These are phyloP conservation scores for Scomber colias DNA, from an alignment of 2,113 vertebrate species.

Conservation along the genomic window DNA sequence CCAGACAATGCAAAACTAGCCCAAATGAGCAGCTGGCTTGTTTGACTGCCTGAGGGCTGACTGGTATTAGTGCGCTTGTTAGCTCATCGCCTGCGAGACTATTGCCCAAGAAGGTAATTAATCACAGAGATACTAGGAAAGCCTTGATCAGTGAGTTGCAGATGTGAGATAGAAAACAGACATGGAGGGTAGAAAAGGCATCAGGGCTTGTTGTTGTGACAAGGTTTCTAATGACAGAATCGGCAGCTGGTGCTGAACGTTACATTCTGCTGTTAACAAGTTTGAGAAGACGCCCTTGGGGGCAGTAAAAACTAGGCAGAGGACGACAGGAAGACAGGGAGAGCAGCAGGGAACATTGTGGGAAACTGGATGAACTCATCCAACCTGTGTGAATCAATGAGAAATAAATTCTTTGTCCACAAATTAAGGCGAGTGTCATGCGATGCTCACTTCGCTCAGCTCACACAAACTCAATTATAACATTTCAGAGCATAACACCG, in stretches of 20 bases:
- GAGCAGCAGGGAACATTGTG: neutral
- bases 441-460: slow-evolving; percentile 14
- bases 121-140: neutral
- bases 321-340: no score
- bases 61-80: slow-evolving; percentile 55
- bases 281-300: slow-evolving; percentile 17
- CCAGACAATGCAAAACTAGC: slow-evolving; percentile 67
- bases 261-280: slow-evolving; percentile 22
- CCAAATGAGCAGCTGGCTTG: slow-evolving; percentile 60
- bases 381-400: slow-evolving; percentile 18
- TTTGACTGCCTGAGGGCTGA: slow-evolving; percentile 55
- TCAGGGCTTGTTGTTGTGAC: slow-evolving; percentile 48
- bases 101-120: slow-evolving; percentile 33
- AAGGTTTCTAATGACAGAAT: slow-evolving; percentile 36
- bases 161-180: slow-evolving; percentile 44
- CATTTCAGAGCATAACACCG: slow-evolving; percentile 32
- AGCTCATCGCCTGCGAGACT: slow-evolving; percentile 44
- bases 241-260: neutral
- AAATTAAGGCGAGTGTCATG: slow-evolving; percentile 45
- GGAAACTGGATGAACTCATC: slow-evolving; percentile 29
- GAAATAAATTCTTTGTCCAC: slow-evolving; percentile 35
- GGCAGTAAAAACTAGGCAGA: neutral
- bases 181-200: neutral
- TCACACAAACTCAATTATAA: slow-evolving; percentile 45
- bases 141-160: slow-evolving; percentile 27